Conservation (phyloP, 1,140 invertebrate species). For the Macrosteles quadrilineatus region DNA sequence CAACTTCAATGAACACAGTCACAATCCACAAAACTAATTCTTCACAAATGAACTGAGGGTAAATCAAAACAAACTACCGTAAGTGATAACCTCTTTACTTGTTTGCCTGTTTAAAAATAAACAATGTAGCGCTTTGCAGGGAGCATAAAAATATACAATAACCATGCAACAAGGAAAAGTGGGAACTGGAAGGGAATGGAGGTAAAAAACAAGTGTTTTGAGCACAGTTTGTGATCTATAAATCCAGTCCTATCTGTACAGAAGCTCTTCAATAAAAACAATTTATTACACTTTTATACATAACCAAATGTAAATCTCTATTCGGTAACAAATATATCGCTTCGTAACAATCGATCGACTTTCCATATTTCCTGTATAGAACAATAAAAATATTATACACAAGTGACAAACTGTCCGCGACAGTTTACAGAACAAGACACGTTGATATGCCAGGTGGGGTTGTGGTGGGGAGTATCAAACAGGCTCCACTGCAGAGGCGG, state of each 20-base stretch:
- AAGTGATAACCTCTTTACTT: slow-evolving; percentile 19
- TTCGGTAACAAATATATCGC: slow-evolving; percentile 23
- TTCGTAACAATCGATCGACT: not conserved
- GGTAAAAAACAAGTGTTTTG: slow-evolving; percentile 21
- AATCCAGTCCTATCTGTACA: slow-evolving; percentile 16
- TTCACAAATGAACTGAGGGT: too few relatives aligned
- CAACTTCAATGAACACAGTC: too few relatives aligned
- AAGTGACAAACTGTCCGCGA: not conserved
- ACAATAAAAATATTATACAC: slow-evolving; percentile 6
- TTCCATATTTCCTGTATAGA: not conserved
- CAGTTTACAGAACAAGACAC: not conserved
- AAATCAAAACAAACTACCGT: too few relatives aligned
- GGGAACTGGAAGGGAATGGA: slow-evolving; percentile 9
- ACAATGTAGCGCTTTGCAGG: slow-evolving; percentile 10
- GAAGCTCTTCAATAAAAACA: slow-evolving; percentile 25
- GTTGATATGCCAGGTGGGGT: slow-evolving; percentile 9
- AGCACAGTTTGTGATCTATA: slow-evolving; percentile 20
- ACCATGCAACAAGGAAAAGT: slow-evolving; percentile 10
- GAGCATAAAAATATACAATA: slow-evolving; percentile 20
- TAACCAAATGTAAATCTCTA: slow-evolving; percentile 19
- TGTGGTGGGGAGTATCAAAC: slow-evolving; percentile 16
- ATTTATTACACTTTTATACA: slow-evolving; percentile 25
- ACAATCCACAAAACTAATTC: too few relatives aligned
- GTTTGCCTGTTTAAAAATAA: slow-evolving; percentile 21
- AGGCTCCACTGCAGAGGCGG: slow-evolving; percentile 1